A percentile compares a stretch with the other conserved stretches of the same genome.
Conservation (phyloP, 2,888 invertebrate genomes). For the Hymenopus coronatus region DNA sequence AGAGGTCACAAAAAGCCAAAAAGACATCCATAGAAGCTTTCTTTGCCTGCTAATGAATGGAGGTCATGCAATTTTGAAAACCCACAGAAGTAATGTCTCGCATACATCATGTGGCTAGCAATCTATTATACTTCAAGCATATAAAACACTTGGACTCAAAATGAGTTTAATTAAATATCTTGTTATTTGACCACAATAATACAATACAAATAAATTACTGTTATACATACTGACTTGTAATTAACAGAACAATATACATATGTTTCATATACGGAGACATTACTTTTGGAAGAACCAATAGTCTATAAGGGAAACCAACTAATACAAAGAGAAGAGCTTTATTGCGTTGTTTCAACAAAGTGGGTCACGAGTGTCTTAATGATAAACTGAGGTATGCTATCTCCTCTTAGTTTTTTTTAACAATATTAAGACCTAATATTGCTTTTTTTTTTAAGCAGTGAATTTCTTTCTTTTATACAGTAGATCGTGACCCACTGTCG, state of each 20-base stretch:
- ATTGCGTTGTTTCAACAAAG: background rate
- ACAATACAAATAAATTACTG: background rate
- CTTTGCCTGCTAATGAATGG: background rate
- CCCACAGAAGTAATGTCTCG: background rate
- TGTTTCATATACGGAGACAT: background rate
- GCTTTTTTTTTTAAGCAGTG: background rate
- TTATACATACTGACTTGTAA: background rate
- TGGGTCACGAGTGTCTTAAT: background rate
- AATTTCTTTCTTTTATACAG: background rate
- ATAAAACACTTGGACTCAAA: too few species aligned
- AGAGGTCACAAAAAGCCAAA: background rate
- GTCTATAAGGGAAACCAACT: background rate
- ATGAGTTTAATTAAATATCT: too few species aligned
- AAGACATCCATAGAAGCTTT: background rate
- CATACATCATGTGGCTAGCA: background rate
- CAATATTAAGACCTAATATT: background rate
- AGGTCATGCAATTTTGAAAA: background rate
- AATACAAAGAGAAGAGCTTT: background rate
- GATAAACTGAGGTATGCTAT: background rate
- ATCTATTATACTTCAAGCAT: too few species aligned
- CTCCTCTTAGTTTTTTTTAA: background rate
- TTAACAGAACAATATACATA: background rate
- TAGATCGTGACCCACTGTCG: slow-evolving; percentile 2
- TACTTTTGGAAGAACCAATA: background rate
- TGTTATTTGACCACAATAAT: background rate